Base-by-base conservation (phyloP, 2,888 invertebrate genomes). In the Drosophila siamana region DNA sequence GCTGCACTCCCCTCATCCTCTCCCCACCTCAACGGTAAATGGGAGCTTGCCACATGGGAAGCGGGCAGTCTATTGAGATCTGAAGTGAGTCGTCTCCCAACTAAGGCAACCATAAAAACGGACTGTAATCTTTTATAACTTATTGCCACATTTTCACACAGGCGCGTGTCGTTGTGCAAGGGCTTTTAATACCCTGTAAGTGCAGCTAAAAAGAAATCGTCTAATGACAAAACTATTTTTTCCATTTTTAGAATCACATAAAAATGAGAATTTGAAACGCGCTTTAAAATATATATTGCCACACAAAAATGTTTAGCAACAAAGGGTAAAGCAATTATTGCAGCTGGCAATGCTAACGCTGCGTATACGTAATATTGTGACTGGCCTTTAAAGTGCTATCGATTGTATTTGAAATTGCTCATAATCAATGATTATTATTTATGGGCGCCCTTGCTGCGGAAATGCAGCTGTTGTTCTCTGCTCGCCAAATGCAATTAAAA, bases 381-480 rank as follows among this genome's bases (percentile, higher is more conserved):
- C 26, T 19, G 7, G 0, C n/a, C 19, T 13, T 52, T 54, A 19
- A 41, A 41, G 33, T 33, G 4, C 40, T 40, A 40, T 51, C 19
- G 41, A 50, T 50, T 41, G 15, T 24, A 16, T 43, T 50, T 8
- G 7, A 24, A 50, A 50, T 43, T 38, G 38, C 13, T 19, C 36
- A 51, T 24, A 38, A 56, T 43, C 68, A 74, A 67, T n/a, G n/a
- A n/a, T 55, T 30, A 44, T 50, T 41, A 51, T 74, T 74, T 59
- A 67, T 41, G 13, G 8, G 16, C 9, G 11, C 16, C 38, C 52
- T 47, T 36, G 30, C 16, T 47, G 22, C 24, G 38, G 36, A 15
- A 48, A 40, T 48, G 62, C 72, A 36, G 22, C 56, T 52, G 47
- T 50, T 50, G 28, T 44, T 50, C 50, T 22, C 28, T 33, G 5